These are phyloP conservation scores for Brachyrhaphis roseni DNA, from an alignment of 2,797 vertebrate species.

Conservation along the genomic window DNA sequence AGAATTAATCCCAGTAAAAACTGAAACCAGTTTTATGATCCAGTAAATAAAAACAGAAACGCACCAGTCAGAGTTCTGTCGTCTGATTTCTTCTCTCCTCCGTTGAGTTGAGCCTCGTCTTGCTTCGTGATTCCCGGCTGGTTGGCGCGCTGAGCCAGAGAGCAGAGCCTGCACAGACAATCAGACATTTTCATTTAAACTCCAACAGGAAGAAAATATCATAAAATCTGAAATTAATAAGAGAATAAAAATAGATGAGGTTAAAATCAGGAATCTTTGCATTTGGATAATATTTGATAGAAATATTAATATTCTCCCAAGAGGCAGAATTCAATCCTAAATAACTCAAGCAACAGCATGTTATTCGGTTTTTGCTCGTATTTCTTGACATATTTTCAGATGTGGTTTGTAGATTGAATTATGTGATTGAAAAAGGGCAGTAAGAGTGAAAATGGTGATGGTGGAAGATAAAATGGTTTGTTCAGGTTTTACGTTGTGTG, in stretches of 20 bases:
- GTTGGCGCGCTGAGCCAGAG: slow-evolving; percentile 51
- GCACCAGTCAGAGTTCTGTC: slow-evolving; percentile 34
- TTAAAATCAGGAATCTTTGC: neutral
- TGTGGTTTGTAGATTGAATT: neutral
- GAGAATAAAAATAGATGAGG: neutral
- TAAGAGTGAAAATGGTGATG: too few species aligned
- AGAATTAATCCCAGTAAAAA: neutral
- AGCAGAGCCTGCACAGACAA: slow-evolving; percentile 48
- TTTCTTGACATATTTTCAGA: neutral
- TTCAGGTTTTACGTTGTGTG: neutral
- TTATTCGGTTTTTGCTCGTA: neutral
- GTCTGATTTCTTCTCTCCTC: slow-evolving; percentile 27
- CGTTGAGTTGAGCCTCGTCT: slow-evolving; percentile 13
- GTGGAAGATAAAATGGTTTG: neutral
- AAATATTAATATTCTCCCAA: neutral
- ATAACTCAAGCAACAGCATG: too few species aligned
- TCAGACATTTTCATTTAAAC: neutral
- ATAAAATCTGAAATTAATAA: neutral
- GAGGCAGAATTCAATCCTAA: neutral
- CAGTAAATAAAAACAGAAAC: neutral
- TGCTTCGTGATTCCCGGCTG: slow-evolving; percentile 47
- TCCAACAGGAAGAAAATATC: neutral
- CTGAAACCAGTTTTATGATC: neutral
- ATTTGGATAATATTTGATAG: neutral
- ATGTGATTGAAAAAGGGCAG: neutral